phyloP scores from a whole-genome alignment of 2,797 vertebrate genomes.

The Hipposideros larvatus region DNA sequence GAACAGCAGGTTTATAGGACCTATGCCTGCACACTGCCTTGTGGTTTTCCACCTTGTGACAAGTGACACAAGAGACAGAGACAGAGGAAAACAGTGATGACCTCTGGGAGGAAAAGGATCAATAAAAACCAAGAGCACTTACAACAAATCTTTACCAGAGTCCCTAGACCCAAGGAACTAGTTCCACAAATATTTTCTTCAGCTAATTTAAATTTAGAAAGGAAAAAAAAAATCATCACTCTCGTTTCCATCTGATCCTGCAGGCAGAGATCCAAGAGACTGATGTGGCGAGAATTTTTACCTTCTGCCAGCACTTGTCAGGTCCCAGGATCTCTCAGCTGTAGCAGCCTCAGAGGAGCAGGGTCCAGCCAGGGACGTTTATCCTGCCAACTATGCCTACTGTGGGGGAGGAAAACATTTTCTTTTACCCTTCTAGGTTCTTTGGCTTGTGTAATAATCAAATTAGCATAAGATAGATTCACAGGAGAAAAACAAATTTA shows the following conservation, averaged over 20 bases:
- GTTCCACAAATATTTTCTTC: neutral
- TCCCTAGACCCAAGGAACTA: neutral
- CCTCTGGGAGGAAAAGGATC: neutral
- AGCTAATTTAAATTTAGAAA: neutral
- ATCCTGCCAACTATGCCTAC: neutral
- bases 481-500: neutral
- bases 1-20: neutral
- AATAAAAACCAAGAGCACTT: neutral
- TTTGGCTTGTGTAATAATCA: neutral
- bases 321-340: neutral
- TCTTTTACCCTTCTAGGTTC: neutral
- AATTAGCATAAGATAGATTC: neutral
- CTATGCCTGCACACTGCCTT: neutral
- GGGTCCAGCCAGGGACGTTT: neutral
- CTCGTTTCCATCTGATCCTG: neutral
- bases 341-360: neutral
- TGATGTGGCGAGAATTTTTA: neutral
- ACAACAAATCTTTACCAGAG: neutral
- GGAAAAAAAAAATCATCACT: neutral
- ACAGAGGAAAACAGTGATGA: neutral
- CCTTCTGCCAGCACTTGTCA: neutral
- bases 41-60: neutral
- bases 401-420: neutral
- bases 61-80: neutral
- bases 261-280: neutral